Conservation (phyloP, 2,113 vertebrate genomes). For the Lophius piscatorius region DNA sequence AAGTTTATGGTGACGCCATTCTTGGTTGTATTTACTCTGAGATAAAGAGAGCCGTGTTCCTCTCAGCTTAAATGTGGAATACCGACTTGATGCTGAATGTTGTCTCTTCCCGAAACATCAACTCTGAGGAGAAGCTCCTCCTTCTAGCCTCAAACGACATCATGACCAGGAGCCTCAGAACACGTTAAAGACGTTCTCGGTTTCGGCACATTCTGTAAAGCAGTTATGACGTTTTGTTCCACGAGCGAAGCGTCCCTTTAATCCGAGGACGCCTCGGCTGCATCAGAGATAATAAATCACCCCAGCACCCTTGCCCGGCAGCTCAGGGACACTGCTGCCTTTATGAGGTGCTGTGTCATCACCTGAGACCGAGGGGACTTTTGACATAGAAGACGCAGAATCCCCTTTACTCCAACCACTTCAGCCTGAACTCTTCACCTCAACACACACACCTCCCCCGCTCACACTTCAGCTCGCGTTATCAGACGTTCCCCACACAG, state of each 20-base stretch:
- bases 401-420: conserved; percentile 54
- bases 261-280: conserved; percentile 48
- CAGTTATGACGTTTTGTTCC: conserved; percentile 49
- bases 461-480: background rate
- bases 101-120: too few species aligned
- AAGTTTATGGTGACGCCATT: too few species aligned
- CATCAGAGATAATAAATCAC: conserved; percentile 73
- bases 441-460: background rate
- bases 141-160: too few species aligned
- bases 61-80: too few species aligned
- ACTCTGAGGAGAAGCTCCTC: too few species aligned
- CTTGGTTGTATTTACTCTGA: too few species aligned
- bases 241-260: conserved; percentile 45
- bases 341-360: conserved; percentile 75
- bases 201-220: too few species aligned
- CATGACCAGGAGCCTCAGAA: too few species aligned
- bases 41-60: too few species aligned
- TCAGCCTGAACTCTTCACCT: conserved; percentile 53
- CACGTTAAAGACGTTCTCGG: too few species aligned
- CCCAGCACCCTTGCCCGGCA: conserved; percentile 33
- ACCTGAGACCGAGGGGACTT: conserved; percentile 51
- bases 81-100: too few species aligned
- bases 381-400: conserved; percentile 62
- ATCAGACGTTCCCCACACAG: conserved; percentile 18
- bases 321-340: conserved; percentile 30